Evolutionary conservation across 2,888 invertebrate species (phyloP), one percentile per base, ranked within the genome.

Genomic region (Netelia fuscicornis): DNA sequence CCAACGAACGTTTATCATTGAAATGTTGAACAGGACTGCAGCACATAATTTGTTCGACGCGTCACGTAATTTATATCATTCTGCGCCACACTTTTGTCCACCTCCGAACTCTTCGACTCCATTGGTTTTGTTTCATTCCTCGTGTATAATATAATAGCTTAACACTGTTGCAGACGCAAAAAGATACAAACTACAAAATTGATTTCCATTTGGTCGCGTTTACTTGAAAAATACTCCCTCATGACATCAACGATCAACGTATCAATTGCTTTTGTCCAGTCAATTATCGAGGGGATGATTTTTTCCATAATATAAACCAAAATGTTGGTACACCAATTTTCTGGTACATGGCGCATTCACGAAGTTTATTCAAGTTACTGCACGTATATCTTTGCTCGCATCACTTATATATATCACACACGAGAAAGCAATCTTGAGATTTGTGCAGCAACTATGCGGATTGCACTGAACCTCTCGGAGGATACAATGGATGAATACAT

Each of bases 361-460:
- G 0, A 37, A 37, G 37, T 8, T 37, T 37, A 37, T 37, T 37
- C 37, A 37, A 8, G 0, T 6, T 37, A 1, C 37, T 37, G 37
- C 37, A 37, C 37, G 37, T 37, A 37, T 37, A 37, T 37, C 37
- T 37, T 37, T 6, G 37, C 37, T 37, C 6, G 6, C 37, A 37
- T 37, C 37, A 8, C 13, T 20, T 52, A 11, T 71, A 52, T 71
- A 71, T 64, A 54, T 25, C 54, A 37, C 64, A 65, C 71, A 42
- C 71, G 64, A 42, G 64, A 54, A 79, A 79, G 79, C 64, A 79
- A 79, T 79, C 48, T 71, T 37, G 56, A 71, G 79, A 79, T 64
- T 23, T 44, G 23, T 37, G 71, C 64, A 20, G 54, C 30, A 44
- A 20, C 20, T 23, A 79, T 71, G 71, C 64, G 60, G 64, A 71